Evolutionary conservation across 2,888 invertebrate species (phyloP).

Genomic region (Cylloceria caligata): DNA sequence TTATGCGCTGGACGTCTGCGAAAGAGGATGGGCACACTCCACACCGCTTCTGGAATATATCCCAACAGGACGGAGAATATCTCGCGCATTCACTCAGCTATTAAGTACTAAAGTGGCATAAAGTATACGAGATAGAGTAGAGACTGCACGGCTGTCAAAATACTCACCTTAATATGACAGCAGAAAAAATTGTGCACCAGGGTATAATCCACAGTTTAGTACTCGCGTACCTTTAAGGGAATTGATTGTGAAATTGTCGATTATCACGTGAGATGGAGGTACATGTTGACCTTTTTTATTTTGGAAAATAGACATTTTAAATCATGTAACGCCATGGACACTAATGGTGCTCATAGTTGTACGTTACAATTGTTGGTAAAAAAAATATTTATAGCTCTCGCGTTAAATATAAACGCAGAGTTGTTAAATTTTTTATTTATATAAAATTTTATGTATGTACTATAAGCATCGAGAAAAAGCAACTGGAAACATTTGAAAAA

Average conservation of each 20-base stretch:
- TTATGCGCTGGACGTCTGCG: slow-evolving; percentile 37
- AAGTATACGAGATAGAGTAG: slow-evolving; percentile 15
- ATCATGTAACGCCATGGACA: too few relatives aligned
- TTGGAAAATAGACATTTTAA: too few relatives aligned
- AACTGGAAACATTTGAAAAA: neutral
- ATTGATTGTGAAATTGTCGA: neutral
- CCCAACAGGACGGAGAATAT: slow-evolving; percentile 1
- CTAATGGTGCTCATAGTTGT: too few relatives aligned
- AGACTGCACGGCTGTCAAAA: slow-evolving; percentile 18
- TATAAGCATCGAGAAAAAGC: neutral
- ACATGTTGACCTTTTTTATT: neutral
- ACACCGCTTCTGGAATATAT: slow-evolving; percentile 15
- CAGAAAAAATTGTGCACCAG: neutral
- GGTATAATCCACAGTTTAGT: neutral
- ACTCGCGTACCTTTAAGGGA: neutral
- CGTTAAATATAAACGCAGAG: too few relatives aligned
- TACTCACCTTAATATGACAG: neutral
- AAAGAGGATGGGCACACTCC: neutral
- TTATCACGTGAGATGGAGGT: neutral
- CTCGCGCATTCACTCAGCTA: slow-evolving; percentile 20
- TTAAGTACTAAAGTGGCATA: slow-evolving; percentile 29
- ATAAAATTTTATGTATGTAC: too few relatives aligned
- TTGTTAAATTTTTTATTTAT: too few relatives aligned
- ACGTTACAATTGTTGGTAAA: too few relatives aligned
- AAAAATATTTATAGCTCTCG: too few relatives aligned